Evolutionary conservation across 2,888 invertebrate species (phyloP).

Genomic region (Dinocampus coccinellae): DNA sequence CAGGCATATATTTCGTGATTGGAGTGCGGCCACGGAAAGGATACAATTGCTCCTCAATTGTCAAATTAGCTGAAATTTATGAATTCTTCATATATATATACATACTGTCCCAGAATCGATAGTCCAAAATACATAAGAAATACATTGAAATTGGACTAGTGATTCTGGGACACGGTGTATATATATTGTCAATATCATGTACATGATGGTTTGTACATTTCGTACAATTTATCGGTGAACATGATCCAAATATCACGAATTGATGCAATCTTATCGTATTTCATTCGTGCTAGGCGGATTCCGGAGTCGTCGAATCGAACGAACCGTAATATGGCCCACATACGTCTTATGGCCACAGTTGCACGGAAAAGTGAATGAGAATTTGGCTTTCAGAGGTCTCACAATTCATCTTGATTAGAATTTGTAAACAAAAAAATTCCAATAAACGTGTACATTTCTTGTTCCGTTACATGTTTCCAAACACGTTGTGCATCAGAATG

Average conservation of each 20-base stretch:
- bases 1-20: not conserved
- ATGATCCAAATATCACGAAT: constrained; percentile 51
- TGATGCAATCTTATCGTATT: constrained; percentile 52
- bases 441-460: constrained; percentile 41
- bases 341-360: constrained; percentile 34
- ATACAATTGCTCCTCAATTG: constrained; percentile 54
- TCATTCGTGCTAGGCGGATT: constrained; percentile 46
- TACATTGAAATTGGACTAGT: too few relatives aligned
- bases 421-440: constrained; percentile 43
- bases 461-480: constrained; percentile 36
- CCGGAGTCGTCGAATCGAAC: constrained; percentile 53
- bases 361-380: constrained; percentile 20
- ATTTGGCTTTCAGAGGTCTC: constrained; percentile 20
- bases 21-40: constrained; percentile 12
- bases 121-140: too few relatives aligned
- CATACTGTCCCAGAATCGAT: constrained; percentile 42
- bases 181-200: too few relatives aligned
- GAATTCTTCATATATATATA: constrained; percentile 52
- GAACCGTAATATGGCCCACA: constrained; percentile 47
- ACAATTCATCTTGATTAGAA: constrained; percentile 39
- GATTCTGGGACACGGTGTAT: too few relatives aligned
- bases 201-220: too few relatives aligned
- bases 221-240: constrained; percentile 54
- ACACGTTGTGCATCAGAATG: constrained; percentile 12
- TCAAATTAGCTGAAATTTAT: constrained; percentile 49